phyloP scores from a whole-genome alignment of 2,888 invertebrate genomes.

The Zonitis immaculata region DNA sequence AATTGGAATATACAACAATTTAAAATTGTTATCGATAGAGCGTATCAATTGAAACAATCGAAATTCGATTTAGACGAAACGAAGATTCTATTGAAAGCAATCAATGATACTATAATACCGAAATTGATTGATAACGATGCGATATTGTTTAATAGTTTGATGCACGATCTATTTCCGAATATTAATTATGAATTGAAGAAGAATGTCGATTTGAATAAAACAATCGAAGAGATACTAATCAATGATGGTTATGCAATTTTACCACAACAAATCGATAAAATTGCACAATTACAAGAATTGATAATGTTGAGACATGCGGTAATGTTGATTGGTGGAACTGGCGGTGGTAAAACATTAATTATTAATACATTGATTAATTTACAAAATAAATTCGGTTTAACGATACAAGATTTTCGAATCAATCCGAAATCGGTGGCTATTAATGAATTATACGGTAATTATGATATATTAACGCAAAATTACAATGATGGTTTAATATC shows the following conservation, averaged over 20 bases:
- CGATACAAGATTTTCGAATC: conserved; percentile 72
- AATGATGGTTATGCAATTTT: conserved; percentile 65
- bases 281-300: conserved; percentile 87
- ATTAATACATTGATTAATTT: conserved; percentile 73
- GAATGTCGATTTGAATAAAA: conserved; percentile 75
- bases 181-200: conserved; percentile 83
- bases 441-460: no score
- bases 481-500: conserved; percentile 87
- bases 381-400: conserved; percentile 68
- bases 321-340: conserved; percentile 90
- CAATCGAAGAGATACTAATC: conserved; percentile 58
- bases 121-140: conserved; percentile 92
- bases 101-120: conserved; percentile 89
- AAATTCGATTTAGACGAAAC: conserved; percentile 77
- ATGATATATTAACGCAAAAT: no score
- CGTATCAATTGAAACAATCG: no score
- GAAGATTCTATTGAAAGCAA: conserved; percentile 83
- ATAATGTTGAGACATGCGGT: conserved; percentile 92
- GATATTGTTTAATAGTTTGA: conserved; percentile 80
- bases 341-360: conserved; percentile 87
- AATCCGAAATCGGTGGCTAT: conserved; percentile 92
- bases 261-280: conserved; percentile 60
- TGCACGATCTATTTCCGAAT: conserved; percentile 86
- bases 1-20: no score
- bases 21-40: no score